Conservation (phyloP, 2,113 vertebrate genomes). For the Phylloscopus whistleri region DNA sequence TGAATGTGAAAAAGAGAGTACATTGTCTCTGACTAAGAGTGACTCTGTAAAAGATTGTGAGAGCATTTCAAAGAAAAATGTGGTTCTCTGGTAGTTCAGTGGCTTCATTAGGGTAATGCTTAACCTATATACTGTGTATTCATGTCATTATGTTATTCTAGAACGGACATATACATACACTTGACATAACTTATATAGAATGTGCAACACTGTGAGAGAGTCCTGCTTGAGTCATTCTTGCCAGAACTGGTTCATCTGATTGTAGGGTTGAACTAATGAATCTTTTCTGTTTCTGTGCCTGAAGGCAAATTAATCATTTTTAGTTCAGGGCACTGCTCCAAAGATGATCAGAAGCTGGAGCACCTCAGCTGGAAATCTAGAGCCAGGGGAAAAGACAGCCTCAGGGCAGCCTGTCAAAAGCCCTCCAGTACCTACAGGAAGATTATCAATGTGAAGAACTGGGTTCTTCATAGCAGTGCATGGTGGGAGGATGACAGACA, state of each 20-base stretch:
- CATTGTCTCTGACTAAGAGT: neutral
- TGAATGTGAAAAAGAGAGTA: neutral
- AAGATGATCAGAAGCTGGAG: neutral
- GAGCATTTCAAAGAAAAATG: neutral
- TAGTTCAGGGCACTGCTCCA: neutral
- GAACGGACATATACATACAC: neutral
- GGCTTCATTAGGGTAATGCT: neutral
- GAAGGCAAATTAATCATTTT: neutral
- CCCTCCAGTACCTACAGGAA: too few species aligned
- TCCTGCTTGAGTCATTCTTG: neutral
- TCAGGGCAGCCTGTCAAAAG: neutral
- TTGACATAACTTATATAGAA: neutral
- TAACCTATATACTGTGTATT: neutral
- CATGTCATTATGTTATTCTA: neutral
- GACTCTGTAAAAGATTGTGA: neutral
- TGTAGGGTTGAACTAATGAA: neutral
- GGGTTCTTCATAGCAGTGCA: neutral
- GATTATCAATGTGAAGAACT: neutral
- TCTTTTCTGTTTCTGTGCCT: neutral
- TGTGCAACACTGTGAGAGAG: neutral
- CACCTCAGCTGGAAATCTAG: neutral
- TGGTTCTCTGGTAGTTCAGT: neutral
- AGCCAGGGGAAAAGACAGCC: neutral
- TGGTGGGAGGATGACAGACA: neutral
- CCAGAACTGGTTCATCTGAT: neutral